A percentile compares a stretch with the other conserved stretches of the same genome.
Conservation (phyloP, 2,888 invertebrate species). For the Drosophila maculinotata region DNA sequence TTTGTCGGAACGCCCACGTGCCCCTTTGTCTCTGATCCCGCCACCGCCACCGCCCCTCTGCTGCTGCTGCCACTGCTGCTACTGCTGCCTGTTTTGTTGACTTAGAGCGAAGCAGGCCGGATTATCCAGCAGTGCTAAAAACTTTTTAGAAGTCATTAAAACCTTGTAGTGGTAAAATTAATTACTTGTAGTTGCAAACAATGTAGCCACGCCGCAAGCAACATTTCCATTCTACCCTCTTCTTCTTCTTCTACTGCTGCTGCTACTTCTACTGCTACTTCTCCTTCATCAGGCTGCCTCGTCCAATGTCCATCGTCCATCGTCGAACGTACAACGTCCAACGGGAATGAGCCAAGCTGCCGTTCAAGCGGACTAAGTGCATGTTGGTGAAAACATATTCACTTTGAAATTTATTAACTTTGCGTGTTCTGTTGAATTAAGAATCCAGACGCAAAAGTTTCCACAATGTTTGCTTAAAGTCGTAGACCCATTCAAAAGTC, state of each 20-base stretch:
- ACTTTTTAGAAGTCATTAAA: constrained; percentile 85
- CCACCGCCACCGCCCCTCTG: background rate
- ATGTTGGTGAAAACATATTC: constrained; percentile 79
- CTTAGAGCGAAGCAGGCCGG: constrained; percentile 65
- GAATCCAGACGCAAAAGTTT: constrained; percentile 75
- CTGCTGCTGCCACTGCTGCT: background rate
- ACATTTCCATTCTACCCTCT: constrained; percentile 66
- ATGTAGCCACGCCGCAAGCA: constrained; percentile 83
- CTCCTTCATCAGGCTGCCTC: background rate
- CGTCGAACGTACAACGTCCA: constrained; percentile 25
- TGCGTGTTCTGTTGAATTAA: constrained; percentile 83
- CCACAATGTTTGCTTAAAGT: constrained; percentile 69
- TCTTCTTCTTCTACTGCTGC: background rate
- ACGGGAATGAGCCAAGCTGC: constrained; percentile 32
- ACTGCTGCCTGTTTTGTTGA: constrained; percentile 40
- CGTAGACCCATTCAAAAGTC: constrained; percentile 47
- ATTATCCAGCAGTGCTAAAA: constrained; percentile 83
- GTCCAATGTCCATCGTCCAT: constrained; percentile 19
- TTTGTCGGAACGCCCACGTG: constrained; percentile 74
- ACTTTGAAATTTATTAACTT: constrained; percentile 83
- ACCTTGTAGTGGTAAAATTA: constrained; percentile 85
- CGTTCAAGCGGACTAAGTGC: constrained; percentile 70
- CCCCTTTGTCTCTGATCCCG: constrained; percentile 7
- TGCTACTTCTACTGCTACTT: background rate
- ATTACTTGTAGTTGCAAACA: constrained; percentile 85